Evolutionary conservation across 2,888 invertebrate species (phyloP), one percentile per base, ranked within the genome.

Genomic region (Zygogramma bicolorata): DNA sequence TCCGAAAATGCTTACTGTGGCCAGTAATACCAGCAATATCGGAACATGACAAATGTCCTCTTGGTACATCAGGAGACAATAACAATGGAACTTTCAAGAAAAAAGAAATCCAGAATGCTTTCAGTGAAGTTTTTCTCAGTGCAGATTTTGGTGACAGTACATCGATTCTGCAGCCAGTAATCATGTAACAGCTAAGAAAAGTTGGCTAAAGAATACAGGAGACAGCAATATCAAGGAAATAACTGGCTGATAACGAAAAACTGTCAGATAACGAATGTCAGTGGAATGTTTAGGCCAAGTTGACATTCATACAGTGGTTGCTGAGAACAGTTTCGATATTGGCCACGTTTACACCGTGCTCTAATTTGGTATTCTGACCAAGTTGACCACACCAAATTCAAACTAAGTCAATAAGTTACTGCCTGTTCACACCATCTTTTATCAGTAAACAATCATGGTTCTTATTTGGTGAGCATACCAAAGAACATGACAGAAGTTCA

Each of bases 71-170:
- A 59, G 31, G 34, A 59, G 59, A 59, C 25, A 59, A 59, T 59
- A 59, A 59, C 59, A 59, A 59, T 59, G 31, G 59, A 31, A 59
- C 31, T 31, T 59, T 10, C 34, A 59, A 59, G 59, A 59, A 59
- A 34, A 59, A 59, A 18, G 59, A 59, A 59, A 59, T 34, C 59
- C 59, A 59, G 4, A 74, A 73, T 70, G 78, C 72, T 3, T 79
- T 80, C 67, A 78, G 73, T 75, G 75, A 72, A 60, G 75, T 77
- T 3, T 79, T 79, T 73, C 49, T 80, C 25, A 74, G 67, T 58
- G 69, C 66, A 8, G 40, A 63, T 10, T 79, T 75, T 49, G 71
- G 34, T 20, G 58, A 60, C 25, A 42, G 46, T 34, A 78, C 71
- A 73, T 79, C 10, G 79, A 80, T 65, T 77, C 75, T 13, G 77